A percentile compares a stretch with the other conserved stretches of the same genome.
phyloP scores from a whole-genome alignment of 2,888 invertebrate species.

The Tetragonisca angustula region DNA sequence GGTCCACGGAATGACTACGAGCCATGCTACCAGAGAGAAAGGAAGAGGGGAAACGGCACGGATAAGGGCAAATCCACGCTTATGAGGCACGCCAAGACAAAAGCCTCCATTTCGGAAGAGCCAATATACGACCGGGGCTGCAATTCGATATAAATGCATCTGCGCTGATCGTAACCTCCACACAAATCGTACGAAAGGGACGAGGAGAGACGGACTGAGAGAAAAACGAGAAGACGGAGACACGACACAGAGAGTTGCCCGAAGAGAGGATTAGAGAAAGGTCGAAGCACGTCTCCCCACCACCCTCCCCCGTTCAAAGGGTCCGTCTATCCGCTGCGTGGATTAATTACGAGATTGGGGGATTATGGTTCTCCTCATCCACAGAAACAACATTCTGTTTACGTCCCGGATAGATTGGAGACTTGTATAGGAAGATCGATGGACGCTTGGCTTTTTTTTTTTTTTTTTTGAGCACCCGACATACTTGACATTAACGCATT shows the following conservation, averaged over 20 bases:
- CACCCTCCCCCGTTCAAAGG: conserved; percentile 50
- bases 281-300: conserved; percentile 69
- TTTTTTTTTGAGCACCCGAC: neutral
- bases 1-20: conserved; percentile 67
- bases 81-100: conserved; percentile 82
- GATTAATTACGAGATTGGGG: conserved; percentile 73
- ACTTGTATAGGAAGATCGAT: neutral
- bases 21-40: conserved; percentile 43
- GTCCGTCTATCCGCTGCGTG: conserved; percentile 67
- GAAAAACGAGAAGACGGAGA: neutral
- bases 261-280: conserved; percentile 74
- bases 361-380: conserved; percentile 51
- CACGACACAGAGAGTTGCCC: conserved; percentile 30
- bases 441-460: neutral
- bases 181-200: conserved; percentile 46
- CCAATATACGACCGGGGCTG: conserved; percentile 77
- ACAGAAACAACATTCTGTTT: conserved; percentile 54
- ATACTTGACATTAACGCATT: neutral
- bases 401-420: neutral
- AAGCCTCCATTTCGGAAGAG: conserved; percentile 80
- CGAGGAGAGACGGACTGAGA: neutral
- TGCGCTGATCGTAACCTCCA: conserved; percentile 75
- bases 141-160: conserved; percentile 81
- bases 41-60: conserved; percentile 58
- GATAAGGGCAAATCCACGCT: conserved; percentile 82